phyloP scores from a whole-genome alignment of 53 echinoderm and acorn worm genomes.

The Temnopleurus reevesii region DNA sequence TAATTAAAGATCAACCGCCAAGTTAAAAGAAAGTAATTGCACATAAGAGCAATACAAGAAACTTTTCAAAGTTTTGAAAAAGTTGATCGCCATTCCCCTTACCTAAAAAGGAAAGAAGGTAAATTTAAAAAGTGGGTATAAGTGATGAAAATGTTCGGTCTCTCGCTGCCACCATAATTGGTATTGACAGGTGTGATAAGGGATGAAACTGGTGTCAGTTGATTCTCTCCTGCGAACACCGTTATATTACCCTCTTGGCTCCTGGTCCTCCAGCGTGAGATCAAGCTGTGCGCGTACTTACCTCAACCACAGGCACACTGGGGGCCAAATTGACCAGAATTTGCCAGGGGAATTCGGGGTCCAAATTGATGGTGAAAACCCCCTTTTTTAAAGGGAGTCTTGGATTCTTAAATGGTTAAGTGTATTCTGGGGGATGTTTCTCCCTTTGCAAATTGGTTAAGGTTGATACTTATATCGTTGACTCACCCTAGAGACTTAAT shows the following conservation, averaged over 20 bases:
- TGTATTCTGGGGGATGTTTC: no score
- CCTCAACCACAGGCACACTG: not conserved
- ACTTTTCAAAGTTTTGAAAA: no score
- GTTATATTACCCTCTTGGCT: slow-evolving; percentile 48
- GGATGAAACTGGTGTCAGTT: slow-evolving; percentile 38
- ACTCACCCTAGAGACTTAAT: slow-evolving; percentile 31
- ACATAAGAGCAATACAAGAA: no score
- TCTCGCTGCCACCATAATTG: not conserved
- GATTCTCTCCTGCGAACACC: slow-evolving; percentile 2
- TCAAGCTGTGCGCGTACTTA: slow-evolving; percentile 31
- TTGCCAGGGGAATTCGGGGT: slow-evolving; percentile 47
- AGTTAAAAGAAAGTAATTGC: no score
- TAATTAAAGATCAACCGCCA: no score
- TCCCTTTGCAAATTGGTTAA: no score
- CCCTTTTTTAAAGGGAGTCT: no score
- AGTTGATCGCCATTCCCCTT: no score
- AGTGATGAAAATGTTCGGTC: slow-evolving; percentile 33
- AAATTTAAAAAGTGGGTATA: not conserved
- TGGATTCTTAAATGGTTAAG: no score
- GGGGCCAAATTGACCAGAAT: slow-evolving; percentile 55
- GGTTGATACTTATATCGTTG: no score
- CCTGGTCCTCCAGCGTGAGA: not conserved
- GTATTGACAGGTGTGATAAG: slow-evolving; percentile 27
- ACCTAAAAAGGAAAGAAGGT: not conserved
- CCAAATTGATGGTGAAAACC: no score